These are phyloP conservation scores for Periophthalmodon schlosseri DNA, from an alignment of 2,113 vertebrate genomes.

Conservation along the genomic window DNA sequence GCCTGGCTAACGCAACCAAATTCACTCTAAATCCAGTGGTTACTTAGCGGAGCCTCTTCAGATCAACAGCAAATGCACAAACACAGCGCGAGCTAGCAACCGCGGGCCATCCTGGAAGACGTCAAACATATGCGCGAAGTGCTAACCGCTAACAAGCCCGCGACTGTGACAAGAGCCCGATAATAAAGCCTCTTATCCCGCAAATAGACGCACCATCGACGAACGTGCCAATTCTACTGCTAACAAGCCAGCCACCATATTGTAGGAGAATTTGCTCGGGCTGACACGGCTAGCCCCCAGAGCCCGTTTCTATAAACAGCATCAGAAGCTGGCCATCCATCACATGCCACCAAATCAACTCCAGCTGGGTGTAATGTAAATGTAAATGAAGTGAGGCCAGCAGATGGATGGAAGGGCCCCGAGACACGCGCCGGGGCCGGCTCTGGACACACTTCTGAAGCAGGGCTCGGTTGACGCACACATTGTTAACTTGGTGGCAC, in stretches of 20 bases:
- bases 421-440: background rate
- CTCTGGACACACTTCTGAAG: background rate
- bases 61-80: background rate
- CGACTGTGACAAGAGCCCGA: slow-evolving; percentile 10
- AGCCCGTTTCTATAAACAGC: slow-evolving; percentile 59
- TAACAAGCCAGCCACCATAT: slow-evolving; percentile 43
- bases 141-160: slow-evolving; percentile 8
- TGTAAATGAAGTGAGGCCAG: slow-evolving; percentile 69
- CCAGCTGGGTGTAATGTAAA: slow-evolving; percentile 73
- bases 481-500: background rate
- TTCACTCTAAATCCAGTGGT: background rate
- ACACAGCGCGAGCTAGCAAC: background rate
- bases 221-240: slow-evolving; percentile 23
- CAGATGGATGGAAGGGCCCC: background rate
- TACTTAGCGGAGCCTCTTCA: background rate
- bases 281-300: slow-evolving; percentile 56
- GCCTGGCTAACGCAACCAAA: background rate
- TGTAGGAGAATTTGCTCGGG: slow-evolving; percentile 22
- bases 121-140: background rate
- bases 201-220: slow-evolving; percentile 9
- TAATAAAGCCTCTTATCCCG: slow-evolving; percentile 14
- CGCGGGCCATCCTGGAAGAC: background rate
- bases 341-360: slow-evolving; percentile 64
- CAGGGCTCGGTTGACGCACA: background rate
- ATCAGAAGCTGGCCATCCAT: slow-evolving; percentile 62